Conservation (phyloP, 2,797 vertebrate species). For the Silurus lanzhouensis region DNA sequence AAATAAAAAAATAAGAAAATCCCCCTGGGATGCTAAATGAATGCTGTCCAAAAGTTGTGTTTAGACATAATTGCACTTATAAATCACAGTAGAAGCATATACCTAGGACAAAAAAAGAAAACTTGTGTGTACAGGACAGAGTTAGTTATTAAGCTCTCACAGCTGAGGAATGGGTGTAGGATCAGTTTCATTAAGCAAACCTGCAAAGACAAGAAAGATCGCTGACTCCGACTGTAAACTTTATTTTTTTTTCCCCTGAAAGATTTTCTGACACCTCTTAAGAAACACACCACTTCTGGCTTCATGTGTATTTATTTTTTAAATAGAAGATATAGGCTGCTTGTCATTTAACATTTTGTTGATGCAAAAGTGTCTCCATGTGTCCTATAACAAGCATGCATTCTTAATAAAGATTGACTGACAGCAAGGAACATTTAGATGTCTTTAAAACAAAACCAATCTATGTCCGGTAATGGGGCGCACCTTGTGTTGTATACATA, state of each 20-base stretch:
- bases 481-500: neutral
- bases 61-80: slow-evolving; percentile 11
- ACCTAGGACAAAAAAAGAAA: slow-evolving; percentile 8
- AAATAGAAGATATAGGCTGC: neutral
- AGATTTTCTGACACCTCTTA: neutral
- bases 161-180: neutral
- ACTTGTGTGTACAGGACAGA: neutral
- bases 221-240: slow-evolving; percentile 21
- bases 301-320: neutral
- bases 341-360: slow-evolving; percentile 27
- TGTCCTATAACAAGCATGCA: slow-evolving; percentile 7
- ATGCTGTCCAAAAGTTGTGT: neutral
- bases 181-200: slow-evolving; percentile 12
- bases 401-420: neutral
- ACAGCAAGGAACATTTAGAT: neutral
- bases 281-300: neutral
- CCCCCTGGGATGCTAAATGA: slow-evolving; percentile 13
- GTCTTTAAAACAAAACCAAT: slow-evolving; percentile 21
- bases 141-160: neutral
- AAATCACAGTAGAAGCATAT: neutral
- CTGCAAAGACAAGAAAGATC: neutral
- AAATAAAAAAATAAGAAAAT: neutral
- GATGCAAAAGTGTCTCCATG: neutral
- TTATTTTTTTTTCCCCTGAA: slow-evolving; percentile 7
- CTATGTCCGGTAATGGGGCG: neutral